phyloP scores from a whole-genome alignment of 2,888 invertebrate genomes.

The Lasioglossum vierecki region DNA sequence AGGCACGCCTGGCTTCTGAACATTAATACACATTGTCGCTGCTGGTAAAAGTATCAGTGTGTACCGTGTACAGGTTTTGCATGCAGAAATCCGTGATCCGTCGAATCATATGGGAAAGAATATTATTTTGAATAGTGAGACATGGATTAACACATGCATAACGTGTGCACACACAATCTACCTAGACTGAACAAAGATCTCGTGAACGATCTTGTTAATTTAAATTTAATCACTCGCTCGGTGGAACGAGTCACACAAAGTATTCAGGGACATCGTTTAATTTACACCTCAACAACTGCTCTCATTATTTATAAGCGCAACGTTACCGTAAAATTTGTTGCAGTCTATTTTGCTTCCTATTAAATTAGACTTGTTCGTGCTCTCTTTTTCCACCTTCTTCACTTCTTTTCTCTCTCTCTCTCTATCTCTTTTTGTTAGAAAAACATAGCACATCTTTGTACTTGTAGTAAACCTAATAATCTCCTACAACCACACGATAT shows the following conservation, averaged over 20 bases:
- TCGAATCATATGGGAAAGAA: conserved; percentile 33
- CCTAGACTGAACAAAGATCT: conserved; percentile 62
- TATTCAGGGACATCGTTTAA: conserved; percentile 53
- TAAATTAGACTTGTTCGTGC: conserved; percentile 21
- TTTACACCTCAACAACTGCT: conserved; percentile 64
- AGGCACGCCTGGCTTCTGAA: conserved; percentile 75
- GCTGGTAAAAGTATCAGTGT: conserved; percentile 79
- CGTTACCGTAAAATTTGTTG: conserved; percentile 48
- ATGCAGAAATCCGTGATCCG: conserved; percentile 30
- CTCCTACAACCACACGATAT: conserved; percentile 25
- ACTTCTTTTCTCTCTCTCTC: conserved; percentile 3
- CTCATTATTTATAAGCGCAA: conserved; percentile 65
- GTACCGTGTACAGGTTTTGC: conserved; percentile 44
- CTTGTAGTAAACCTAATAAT: conserved; percentile 57
- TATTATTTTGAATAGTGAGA: conserved; percentile 13
- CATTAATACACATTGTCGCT: conserved; percentile 82
- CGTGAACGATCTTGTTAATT: conserved; percentile 47
- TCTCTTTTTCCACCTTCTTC: conserved; percentile 20
- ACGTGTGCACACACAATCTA: conserved; percentile 46
- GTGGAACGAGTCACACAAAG: conserved; percentile 53
- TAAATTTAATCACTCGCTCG: conserved; percentile 50
- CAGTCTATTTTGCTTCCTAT: conserved; percentile 49
- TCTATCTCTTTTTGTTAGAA: conserved; percentile 16
- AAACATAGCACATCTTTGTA: conserved; percentile 57
- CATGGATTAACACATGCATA: conserved; percentile 44